Base-by-base conservation (phyloP, 2,888 invertebrate genomes). In the Rotaria sp. region DNA sequence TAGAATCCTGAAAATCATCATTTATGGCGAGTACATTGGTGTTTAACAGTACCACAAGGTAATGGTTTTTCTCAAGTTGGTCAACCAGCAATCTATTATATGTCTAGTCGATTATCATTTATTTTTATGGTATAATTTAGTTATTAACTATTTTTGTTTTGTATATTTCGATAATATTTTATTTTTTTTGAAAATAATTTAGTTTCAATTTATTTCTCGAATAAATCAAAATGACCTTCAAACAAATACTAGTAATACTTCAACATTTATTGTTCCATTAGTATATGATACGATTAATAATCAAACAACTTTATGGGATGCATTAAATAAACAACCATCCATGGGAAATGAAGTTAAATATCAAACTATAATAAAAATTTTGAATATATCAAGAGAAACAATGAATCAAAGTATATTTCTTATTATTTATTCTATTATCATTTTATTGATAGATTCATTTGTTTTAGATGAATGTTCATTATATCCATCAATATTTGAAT, bases 401-500 rank as follows among this genome's bases (percentile, higher is more conserved):
- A 30, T 67, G 1, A 45, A 41, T n/a, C 26, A 45, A 80, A 80
- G 80, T 80, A 75, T 10, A 1, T 26, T 11, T 41, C 24, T 41
- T 18, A 38, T 38, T 80, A 15, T 24, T 26, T n/a, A 5, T 45
- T 45, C 45, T 24, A 38, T 24, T 75, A 41, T 1, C 13, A 41
- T 24, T 35, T 24, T 38, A 59, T 59, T 30, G 2, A 67, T 35
- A 18, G 3, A 35, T 35, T 35, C 11, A 3, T 45, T 80, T 10
- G 13, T 80, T 80, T 10, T 45, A 80, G 80, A 41, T 80, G 80
- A 80, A 80, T 80, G 80, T 80, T 80, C 80, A 80, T 45, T 80
- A 26, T 80, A 45, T 80, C 80, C 45, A n/a, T 45, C 80, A 45
- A 45, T 80, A 7, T 3, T 80, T 21, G 80, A 80, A 45, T 45